These are phyloP conservation scores for Agriotes lineatus DNA, from an alignment of 2,888 invertebrate genomes.

Conservation along the genomic window DNA sequence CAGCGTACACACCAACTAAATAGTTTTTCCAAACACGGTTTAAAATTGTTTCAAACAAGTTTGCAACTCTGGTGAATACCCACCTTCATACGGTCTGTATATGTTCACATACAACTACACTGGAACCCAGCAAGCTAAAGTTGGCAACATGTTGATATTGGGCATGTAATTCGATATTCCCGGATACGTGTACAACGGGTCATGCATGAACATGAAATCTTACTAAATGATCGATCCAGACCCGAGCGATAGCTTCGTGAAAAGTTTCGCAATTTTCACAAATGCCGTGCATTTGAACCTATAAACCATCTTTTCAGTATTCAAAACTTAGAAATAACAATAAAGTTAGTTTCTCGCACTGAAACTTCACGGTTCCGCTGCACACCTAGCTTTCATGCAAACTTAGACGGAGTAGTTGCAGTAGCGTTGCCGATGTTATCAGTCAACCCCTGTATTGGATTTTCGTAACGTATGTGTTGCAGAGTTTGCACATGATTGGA, in stretches of 20 bases:
- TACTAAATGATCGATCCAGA: not conserved
- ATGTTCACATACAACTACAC: not conserved
- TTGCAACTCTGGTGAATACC: too few relatives aligned
- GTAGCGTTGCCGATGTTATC: constrained; percentile 17
- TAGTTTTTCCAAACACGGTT: too few relatives aligned
- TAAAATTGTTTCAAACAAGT: too few relatives aligned
- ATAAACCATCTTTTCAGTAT: too few relatives aligned
- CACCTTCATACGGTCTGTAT: not conserved
- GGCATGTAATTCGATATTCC: too few relatives aligned
- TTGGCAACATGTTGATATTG: too few relatives aligned
- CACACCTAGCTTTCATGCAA: not conserved
- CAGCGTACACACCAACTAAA: too few relatives aligned
- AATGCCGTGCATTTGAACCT: too few relatives aligned
- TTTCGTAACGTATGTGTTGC: constrained; percentile 38
- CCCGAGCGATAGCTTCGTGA: not conserved
- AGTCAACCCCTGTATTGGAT: constrained; percentile 31
- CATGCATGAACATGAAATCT: not conserved
- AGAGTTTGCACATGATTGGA: constrained; percentile 46
- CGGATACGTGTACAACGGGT: not conserved
- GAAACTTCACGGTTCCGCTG: too few relatives aligned
- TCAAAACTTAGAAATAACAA: too few relatives aligned
- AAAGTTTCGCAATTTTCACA: too few relatives aligned
- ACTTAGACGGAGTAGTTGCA: constrained; percentile 8
- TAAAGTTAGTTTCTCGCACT: too few relatives aligned
- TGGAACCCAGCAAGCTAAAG: not conserved